These are phyloP conservation scores for Lacerta bilineata DNA, from an alignment of 2,797 vertebrate genomes.

Conservation along the genomic window DNA sequence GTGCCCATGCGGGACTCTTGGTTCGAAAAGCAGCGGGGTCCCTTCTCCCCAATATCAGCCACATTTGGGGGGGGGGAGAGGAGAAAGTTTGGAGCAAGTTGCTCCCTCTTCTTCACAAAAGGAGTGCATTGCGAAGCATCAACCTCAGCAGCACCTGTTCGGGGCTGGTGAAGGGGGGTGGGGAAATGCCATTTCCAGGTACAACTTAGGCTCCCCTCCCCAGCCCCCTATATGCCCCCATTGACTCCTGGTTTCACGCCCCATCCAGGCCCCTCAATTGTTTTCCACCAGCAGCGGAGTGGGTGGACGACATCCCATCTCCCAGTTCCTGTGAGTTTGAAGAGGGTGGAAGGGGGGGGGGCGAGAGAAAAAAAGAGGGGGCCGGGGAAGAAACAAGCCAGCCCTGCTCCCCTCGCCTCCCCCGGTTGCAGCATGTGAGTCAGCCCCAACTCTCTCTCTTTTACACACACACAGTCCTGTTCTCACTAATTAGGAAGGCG, in stretches of 20 bases:
- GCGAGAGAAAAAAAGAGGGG: neutral
- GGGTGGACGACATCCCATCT: neutral
- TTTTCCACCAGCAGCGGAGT: neutral
- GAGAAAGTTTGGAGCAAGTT: too few species aligned
- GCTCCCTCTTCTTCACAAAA: neutral
- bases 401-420: neutral
- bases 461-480: constrained; percentile 70
- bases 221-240: neutral
- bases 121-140: neutral
- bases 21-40: neutral
- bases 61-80: neutral
- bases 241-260: neutral
- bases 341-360: neutral
- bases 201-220: too few species aligned
- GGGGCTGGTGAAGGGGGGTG: neutral
- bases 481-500: constrained; percentile 57
- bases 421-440: constrained; percentile 44
- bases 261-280: neutral
- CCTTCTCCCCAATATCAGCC: too few species aligned
- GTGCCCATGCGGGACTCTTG: neutral
- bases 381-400: too few species aligned
- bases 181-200: neutral
- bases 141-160: neutral
- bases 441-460: constrained; percentile 49
- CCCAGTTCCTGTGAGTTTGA: neutral